phyloP scores from a whole-genome alignment of 2,888 invertebrate genomes.

The Leucoptera coffeella region DNA sequence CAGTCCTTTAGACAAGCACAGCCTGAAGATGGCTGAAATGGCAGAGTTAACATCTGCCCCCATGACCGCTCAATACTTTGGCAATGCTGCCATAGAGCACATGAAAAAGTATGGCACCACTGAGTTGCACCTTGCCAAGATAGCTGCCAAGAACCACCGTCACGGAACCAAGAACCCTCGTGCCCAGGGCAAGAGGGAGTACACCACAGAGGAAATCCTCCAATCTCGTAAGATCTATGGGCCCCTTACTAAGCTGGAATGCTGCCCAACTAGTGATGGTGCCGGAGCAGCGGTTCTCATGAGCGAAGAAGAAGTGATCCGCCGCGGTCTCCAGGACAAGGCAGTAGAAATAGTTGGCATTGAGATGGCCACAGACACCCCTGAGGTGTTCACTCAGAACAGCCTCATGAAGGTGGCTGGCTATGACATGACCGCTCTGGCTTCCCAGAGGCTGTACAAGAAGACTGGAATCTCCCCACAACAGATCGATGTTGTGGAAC shows the following conservation, averaged over 20 bases:
- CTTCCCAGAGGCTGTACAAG: constrained; percentile 68
- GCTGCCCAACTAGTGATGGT: constrained; percentile 99
- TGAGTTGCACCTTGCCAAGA: constrained; percentile 91
- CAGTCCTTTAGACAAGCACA: constrained; percentile 85
- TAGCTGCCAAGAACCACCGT: constrained; percentile 95
- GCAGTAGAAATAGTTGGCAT: constrained; percentile 95
- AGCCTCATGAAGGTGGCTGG: constrained; percentile 76
- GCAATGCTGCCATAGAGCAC: constrained; percentile 92
- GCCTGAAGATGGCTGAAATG: constrained; percentile 77
- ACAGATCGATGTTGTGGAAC: constrained; percentile 89
- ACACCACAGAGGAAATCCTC: constrained; percentile 84
- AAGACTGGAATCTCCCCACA: constrained; percentile 69
- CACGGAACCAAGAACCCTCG: constrained; percentile 96
- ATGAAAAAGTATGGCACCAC: constrained; percentile 94
- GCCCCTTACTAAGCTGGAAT: constrained; percentile 91
- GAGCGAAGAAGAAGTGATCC: constrained; percentile 84
- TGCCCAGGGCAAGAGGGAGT: constrained; percentile 91
- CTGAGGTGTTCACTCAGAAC: constrained; percentile 74
- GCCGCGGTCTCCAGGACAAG: constrained; percentile 67
- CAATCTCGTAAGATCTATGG: constrained; percentile 85
- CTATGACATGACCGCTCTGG: constrained; percentile 87
- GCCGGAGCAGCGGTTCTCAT: constrained; percentile 89
- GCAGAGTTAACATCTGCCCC: constrained; percentile 79
- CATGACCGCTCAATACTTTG: constrained; percentile 92
- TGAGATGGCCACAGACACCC: constrained; percentile 93